These are phyloP conservation scores for Amorpha juglandis DNA, from an alignment of 2,888 invertebrate species.

Conservation along the genomic window DNA sequence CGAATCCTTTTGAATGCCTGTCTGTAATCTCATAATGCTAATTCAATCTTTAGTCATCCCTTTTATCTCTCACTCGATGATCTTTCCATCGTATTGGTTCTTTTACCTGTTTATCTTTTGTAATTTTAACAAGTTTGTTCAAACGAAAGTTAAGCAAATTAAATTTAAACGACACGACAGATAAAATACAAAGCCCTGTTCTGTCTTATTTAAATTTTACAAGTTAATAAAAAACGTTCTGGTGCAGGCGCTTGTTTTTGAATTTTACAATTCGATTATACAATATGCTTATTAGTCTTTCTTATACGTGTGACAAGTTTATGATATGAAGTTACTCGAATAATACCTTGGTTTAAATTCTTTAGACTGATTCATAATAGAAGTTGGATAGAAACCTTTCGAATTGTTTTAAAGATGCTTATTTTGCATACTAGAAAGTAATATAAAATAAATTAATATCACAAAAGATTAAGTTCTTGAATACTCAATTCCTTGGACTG, in stretches of 20 bases:
- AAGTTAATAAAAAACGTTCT: conserved; percentile 6
- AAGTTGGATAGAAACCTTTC: no score
- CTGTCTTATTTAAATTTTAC: conserved; percentile 18
- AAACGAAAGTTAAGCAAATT: conserved; percentile 57
- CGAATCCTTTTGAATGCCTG: conserved; percentile 44
- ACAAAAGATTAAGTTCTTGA: neutral
- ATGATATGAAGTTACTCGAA: no score
- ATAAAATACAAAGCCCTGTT: conserved; percentile 32
- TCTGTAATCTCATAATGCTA: conserved; percentile 68
- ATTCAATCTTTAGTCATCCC: conserved; percentile 65
- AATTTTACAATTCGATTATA: neutral
- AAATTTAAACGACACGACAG: conserved; percentile 48
- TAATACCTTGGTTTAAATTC: no score
- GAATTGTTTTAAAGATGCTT: no score
- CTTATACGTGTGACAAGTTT: no score
- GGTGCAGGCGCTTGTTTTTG: neutral
- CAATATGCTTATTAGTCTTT: no score
- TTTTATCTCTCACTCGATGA: conserved; percentile 62
- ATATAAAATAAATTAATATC: no score
- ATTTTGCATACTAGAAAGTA: no score
- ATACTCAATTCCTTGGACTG: neutral
- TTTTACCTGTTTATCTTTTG: conserved; percentile 60
- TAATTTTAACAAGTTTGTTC: conserved; percentile 65
- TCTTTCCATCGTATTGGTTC: conserved; percentile 65
- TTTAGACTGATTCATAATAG: no score